A percentile compares a stretch with the other conserved stretches of the same genome.
Evolutionary conservation across 2,888 invertebrate species (phyloP).

Genomic region (Baccha elongata): DNA sequence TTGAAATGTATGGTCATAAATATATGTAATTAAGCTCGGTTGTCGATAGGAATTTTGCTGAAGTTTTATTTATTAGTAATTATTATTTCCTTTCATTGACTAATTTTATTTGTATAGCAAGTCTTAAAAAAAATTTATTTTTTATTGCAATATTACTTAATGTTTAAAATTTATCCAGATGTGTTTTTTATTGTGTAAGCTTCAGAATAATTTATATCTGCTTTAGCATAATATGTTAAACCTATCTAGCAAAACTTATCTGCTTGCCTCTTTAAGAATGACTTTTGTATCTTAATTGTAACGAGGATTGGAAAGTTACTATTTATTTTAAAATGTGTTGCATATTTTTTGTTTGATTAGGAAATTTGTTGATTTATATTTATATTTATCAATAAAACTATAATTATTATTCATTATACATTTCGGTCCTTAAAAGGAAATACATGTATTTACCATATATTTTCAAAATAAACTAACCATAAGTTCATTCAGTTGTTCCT

Average conservation of each 20-base stretch:
- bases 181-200: background rate
- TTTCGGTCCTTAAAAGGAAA: conserved; percentile 3
- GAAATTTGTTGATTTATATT: conserved; percentile 21
- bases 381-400: too few species aligned
- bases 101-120: conserved; percentile 7
- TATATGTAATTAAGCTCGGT: background rate
- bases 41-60: background rate
- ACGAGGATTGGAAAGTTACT: conserved; percentile 11
- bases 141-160: conserved; percentile 5
- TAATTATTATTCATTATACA: background rate
- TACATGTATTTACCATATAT: background rate
- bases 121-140: background rate
- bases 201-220: background rate
- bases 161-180: background rate
- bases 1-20: too few species aligned
- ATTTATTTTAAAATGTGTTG: background rate
- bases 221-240: background rate
- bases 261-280: background rate
- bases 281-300: conserved; percentile 11
- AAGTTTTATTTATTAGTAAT: background rate
- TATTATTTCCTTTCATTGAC: background rate
- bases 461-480: background rate
- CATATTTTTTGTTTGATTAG: conserved; percentile 3
- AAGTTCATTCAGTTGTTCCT: background rate
- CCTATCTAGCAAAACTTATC: background rate